Conservation (phyloP, 2,113 vertebrate species). For the Galemys pyrenaicus region DNA sequence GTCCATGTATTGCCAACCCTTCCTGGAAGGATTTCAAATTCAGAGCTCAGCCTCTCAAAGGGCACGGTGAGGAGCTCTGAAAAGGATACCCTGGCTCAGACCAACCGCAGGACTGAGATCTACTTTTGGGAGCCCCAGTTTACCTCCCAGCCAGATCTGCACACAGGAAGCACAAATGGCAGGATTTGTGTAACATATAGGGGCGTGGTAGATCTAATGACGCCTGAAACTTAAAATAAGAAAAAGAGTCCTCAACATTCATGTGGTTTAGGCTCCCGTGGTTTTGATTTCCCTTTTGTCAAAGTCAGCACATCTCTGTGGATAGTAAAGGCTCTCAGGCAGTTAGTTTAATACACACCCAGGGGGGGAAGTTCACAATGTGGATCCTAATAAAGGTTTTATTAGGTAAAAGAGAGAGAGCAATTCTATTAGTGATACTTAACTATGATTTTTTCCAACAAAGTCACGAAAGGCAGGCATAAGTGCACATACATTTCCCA, state of each 20-base stretch:
- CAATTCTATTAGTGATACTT: not conserved
- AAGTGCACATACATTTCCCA: not conserved
- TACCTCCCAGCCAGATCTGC: not conserved
- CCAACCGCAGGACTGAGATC: not conserved
- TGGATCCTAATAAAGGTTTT: too few species aligned
- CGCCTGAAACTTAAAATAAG: constrained; percentile 88
- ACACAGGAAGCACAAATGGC: not conserved
- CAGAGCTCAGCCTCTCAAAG: not conserved
- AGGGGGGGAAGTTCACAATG: not conserved
- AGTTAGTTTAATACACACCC: not conserved
- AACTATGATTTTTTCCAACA: not conserved
- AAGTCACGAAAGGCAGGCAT: not conserved
- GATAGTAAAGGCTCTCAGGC: not conserved
- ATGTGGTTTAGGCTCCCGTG: not conserved
- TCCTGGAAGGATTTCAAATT: not conserved
- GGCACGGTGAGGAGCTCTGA: not conserved
- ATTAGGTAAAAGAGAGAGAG: not conserved
- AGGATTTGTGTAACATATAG: constrained; percentile 87
- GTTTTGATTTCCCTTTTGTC: not conserved
- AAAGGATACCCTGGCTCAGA: not conserved
- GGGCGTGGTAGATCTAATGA: constrained; percentile 92
- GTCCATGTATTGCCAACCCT: not conserved
- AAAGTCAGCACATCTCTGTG: not conserved
- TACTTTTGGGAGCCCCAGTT: not conserved
- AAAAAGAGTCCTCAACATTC: not conserved